Evolutionary conservation across 2,113 vertebrate species (phyloP).

Genomic region (Motacilla alba): DNA sequence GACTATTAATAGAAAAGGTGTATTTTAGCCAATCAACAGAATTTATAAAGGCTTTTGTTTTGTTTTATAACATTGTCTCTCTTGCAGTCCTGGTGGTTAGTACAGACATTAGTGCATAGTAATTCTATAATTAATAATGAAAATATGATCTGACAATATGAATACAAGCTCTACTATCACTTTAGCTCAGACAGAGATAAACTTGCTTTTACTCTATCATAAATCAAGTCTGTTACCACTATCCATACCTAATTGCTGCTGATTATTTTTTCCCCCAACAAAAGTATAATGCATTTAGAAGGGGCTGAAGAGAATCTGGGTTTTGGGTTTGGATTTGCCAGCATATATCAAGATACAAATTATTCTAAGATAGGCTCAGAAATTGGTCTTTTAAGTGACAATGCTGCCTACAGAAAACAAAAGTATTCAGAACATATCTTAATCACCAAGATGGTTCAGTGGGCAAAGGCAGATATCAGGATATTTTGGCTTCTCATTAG

Average conservation of each 20-base stretch:
- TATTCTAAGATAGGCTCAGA: background rate
- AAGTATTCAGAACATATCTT: background rate
- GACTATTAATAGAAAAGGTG: slow-evolving; percentile 12
- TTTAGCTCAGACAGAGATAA: background rate
- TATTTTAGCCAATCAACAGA: background rate
- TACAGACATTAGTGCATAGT: background rate
- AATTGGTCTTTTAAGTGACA: background rate
- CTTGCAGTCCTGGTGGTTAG: background rate
- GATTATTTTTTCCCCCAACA: background rate
- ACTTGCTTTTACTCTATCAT: background rate
- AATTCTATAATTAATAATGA: background rate
- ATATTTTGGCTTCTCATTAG: background rate
- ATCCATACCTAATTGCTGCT: background rate
- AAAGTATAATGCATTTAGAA: background rate
- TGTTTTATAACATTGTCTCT: background rate
- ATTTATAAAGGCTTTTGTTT: slow-evolving; percentile 20
- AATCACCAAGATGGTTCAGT: background rate
- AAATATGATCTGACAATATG: background rate
- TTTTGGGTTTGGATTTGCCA: background rate
- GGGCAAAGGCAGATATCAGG: background rate
- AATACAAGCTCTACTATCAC: background rate
- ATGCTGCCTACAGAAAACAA: background rate
- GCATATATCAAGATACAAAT: background rate
- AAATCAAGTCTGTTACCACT: background rate
- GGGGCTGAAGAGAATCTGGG: background rate